These are phyloP conservation scores for Synodontis membranacea DNA, from an alignment of 2,113 vertebrate genomes.

Conservation along the genomic window DNA sequence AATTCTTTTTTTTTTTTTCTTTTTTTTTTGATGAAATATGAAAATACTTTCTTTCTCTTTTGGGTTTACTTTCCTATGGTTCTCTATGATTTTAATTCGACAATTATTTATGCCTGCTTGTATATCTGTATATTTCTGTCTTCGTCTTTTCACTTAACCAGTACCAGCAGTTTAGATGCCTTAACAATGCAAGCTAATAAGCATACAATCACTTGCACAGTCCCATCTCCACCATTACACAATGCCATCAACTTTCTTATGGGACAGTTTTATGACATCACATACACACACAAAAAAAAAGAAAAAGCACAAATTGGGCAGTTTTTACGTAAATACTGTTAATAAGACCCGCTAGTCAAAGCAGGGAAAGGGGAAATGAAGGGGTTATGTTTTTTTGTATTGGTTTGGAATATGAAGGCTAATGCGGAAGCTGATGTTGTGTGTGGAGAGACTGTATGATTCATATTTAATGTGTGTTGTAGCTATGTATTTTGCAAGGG, in stretches of 20 bases:
- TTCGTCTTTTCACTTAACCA: conserved; percentile 81
- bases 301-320: conserved; percentile 96
- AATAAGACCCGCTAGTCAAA: conserved; percentile 15
- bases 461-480: conserved; percentile 55
- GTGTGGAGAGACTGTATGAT: conserved; percentile 49
- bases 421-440: conserved; percentile 57
- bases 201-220: conserved; percentile 91
- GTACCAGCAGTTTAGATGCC: conserved; percentile 88
- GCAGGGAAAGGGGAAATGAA: conserved; percentile 38
- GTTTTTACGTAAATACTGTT: conserved; percentile 68
- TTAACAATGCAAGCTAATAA: conserved; percentile 83
- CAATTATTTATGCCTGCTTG: conserved; percentile 83
- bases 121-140: conserved; percentile 74
- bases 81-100: conserved; percentile 54
- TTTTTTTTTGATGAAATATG: conserved; percentile 74
- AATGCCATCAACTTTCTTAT: conserved; percentile 88
- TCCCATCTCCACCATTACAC: conserved; percentile 89
- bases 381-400: conserved; percentile 65
- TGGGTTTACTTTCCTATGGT: conserved; percentile 65
- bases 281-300: neutral
- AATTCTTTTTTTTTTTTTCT: conserved; percentile 51
- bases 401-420: conserved; percentile 59
- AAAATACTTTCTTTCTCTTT: conserved; percentile 87
- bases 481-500: conserved; percentile 37
- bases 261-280: conserved; percentile 65